These are phyloP conservation scores for Serilophus lunatus DNA, from an alignment of 2,113 vertebrate species.

Conservation along the genomic window DNA sequence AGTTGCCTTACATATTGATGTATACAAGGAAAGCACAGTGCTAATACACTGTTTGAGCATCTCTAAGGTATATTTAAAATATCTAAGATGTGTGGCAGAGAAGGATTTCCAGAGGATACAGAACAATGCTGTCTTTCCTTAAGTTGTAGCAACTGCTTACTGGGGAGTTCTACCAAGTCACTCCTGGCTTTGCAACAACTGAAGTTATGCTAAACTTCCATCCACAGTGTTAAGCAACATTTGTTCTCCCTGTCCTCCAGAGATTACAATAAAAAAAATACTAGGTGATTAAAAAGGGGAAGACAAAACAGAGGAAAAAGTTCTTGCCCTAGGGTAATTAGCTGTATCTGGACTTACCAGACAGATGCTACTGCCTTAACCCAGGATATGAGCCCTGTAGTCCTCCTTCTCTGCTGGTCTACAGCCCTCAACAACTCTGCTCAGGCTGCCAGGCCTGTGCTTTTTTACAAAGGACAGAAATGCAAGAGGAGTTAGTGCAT, in stretches of 20 bases:
- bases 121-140: not conserved
- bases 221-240: not conserved
- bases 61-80: not conserved
- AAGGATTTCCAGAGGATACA: not conserved
- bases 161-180: not conserved
- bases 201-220: not conserved
- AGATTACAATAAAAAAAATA: not conserved
- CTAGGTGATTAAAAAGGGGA: not conserved
- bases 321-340: not conserved
- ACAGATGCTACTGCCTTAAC: not conserved
- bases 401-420: not conserved
- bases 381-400: not conserved
- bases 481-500: not conserved
- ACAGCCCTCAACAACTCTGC: not conserved
- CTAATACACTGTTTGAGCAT: conserved; percentile 1
- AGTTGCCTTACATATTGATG: conserved; percentile 7
- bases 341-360: not conserved
- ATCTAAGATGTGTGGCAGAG: not conserved
- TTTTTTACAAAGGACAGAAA: not conserved
- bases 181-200: not conserved
- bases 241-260: not conserved
- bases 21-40: not conserved
- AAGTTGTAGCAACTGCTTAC: not conserved
- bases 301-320: not conserved
- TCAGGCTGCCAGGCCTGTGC: not conserved